Evolutionary conservation across 2,888 invertebrate species (phyloP), one percentile per base, ranked within the genome.

Genomic region (Deladenus siricidicola): DNA sequence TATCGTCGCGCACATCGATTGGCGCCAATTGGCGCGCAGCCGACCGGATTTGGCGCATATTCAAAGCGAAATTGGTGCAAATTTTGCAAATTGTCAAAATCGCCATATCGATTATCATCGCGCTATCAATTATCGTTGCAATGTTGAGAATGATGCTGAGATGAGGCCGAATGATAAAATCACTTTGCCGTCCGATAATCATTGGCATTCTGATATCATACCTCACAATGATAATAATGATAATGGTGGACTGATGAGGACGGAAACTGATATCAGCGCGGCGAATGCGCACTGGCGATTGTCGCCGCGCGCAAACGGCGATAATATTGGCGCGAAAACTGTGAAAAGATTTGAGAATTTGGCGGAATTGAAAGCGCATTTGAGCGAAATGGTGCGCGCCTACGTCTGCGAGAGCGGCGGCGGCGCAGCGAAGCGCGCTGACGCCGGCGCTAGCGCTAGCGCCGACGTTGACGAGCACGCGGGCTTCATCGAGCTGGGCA

Each of bases 1-100:
- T 6, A 62, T 72, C 39, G 71, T 71, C 1, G 73, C 74, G 17
- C 67, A 67, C 26, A 59, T 74, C 28, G 67, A 74, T 53, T 76
- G 75, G 74, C 45, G 64, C 14, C 56, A 58, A n/a, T 57, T 76
- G 45, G 50, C 69, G 23, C 59, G 65, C 4, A 63, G 66, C 54
- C 58, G 76, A 23, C 65, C 58, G 3, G 75, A 76, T 34, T 34
- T 34, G 39, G 14, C 39, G 39, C 39, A 6, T 34, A 17, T 34
- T 57, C n/a, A n/a, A n/a, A n/a, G n/a, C n/a, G n/a, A n/a, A n/a
- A n/a, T n/a, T n/a, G n/a, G n/a, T n/a, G n/a, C n/a, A n/a, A n/a
- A n/a, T n/a, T n/a, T n/a, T n/a, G n/a, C n/a, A n/a, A n/a, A n/a
- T n/a, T n/a, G n/a, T n/a, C n/a, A n/a, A n/a, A n/a, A n/a, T n/a